Conservation (phyloP, 2,888 invertebrate genomes). For the Oscheius sp. region DNA sequence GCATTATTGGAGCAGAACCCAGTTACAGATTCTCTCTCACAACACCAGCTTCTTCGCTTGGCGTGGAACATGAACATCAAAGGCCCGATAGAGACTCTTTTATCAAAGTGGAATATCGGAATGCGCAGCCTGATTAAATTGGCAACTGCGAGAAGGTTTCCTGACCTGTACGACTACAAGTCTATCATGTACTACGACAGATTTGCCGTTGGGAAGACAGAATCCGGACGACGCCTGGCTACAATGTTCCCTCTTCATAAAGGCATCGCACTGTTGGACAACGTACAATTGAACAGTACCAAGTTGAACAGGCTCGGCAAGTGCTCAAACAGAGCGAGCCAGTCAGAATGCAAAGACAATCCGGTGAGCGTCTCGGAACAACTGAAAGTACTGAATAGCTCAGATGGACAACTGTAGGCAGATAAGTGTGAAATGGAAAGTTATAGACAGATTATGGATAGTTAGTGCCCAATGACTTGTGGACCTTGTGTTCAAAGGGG, state of each 20-base stretch:
- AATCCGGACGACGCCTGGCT: conserved; percentile 51
- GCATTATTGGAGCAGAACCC: neutral
- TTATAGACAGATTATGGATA: conserved; percentile 40
- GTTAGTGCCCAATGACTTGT: conserved; percentile 46
- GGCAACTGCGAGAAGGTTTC: conserved; percentile 63
- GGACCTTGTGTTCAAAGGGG: conserved; percentile 31
- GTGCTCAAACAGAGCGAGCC: conserved; percentile 33
- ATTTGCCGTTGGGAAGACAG: conserved; percentile 64
- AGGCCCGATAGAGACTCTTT: conserved; percentile 62
- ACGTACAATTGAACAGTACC: conserved; percentile 53
- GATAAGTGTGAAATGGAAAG: conserved; percentile 5
- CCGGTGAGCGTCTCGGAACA: neutral
- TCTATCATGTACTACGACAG: conserved; percentile 70
- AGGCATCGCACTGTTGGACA: conserved; percentile 53
- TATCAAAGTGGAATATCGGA: conserved; percentile 55
- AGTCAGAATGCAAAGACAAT: neutral
- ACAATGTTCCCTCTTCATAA: conserved; percentile 66
- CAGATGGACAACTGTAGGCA: conserved; percentile 9
- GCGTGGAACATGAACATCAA: conserved; percentile 68
- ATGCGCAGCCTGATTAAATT: conserved; percentile 59
- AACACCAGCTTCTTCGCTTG: conserved; percentile 19
- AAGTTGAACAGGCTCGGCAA: conserved; percentile 58
- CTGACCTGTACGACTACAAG: conserved; percentile 58
- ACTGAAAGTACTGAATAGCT: neutral
- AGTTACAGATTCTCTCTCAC: neutral